Percentiles rank a stretch among this genome's conserved stretches.
These are phyloP conservation scores for Griposia aprilina DNA, from an alignment of 2,888 invertebrate genomes.

Conservation along the genomic window DNA sequence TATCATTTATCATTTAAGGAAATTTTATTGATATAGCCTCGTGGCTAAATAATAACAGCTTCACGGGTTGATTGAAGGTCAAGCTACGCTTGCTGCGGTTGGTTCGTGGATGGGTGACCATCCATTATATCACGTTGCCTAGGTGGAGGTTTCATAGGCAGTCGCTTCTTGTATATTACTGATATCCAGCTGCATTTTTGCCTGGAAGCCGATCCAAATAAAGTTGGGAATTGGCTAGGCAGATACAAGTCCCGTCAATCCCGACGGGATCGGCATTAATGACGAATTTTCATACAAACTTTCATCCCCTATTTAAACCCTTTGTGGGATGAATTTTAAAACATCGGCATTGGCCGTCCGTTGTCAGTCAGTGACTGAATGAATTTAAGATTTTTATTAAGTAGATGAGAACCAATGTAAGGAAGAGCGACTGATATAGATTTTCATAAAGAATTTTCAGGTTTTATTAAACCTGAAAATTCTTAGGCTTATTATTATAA, in stretches of 20 bases:
- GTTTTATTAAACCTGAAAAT: too few species aligned
- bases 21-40: neutral
- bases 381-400: neutral
- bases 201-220: neutral
- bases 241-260: neutral
- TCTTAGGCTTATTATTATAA: too few species aligned
- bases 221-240: neutral
- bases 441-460: neutral
- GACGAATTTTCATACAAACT: neutral
- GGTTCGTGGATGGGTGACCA: neutral
- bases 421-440: neutral
- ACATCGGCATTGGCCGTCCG: neutral
- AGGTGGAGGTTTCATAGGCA: neutral
- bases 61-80: neutral
- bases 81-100: neutral
- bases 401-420: neutral
- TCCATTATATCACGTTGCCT: neutral
- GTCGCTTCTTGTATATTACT: neutral
- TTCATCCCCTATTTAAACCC: neutral
- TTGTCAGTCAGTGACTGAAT: neutral
- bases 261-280: neutral
- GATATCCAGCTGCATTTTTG: neutral
- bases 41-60: neutral
- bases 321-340: neutral
- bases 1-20: too few species aligned